A percentile compares a stretch with the other conserved stretches of the same genome.
These are phyloP conservation scores for Momotus momota DNA, from an alignment of 2,797 vertebrate species.

Conservation along the genomic window DNA sequence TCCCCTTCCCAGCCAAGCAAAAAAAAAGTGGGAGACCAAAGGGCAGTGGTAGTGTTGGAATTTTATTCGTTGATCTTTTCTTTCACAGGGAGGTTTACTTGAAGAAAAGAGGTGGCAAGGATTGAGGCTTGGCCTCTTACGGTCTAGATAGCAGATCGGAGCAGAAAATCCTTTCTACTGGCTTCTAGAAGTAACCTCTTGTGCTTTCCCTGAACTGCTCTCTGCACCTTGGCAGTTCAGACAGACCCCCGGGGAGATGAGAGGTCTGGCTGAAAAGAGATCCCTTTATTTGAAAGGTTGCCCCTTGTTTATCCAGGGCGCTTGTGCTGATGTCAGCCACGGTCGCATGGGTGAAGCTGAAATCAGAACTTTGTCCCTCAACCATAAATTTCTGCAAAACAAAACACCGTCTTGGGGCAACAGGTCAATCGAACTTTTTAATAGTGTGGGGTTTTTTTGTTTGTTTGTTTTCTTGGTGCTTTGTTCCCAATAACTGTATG, in stretches of 20 bases:
- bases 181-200: neutral
- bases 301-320: neutral
- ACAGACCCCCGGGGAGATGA: neutral
- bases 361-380: neutral
- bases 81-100: neutral
- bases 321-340: neutral
- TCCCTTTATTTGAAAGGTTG: neutral
- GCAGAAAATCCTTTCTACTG: neutral
- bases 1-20: neutral
- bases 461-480: too few species aligned
- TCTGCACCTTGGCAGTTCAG: neutral
- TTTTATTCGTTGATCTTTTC: neutral
- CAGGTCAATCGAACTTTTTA: fast-evolving
- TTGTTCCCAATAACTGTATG: neutral
- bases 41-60: neutral
- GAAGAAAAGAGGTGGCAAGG: neutral
- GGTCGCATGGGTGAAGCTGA: neutral
- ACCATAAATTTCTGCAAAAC: neutral
- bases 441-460: too few species aligned
- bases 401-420: neutral
- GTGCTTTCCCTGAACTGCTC: neutral
- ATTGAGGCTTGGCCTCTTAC: neutral
- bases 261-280: neutral
- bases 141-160: neutral
- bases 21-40: neutral